phyloP scores from a whole-genome alignment of 2,888 invertebrate species.

The Pimpla rufipes region DNA sequence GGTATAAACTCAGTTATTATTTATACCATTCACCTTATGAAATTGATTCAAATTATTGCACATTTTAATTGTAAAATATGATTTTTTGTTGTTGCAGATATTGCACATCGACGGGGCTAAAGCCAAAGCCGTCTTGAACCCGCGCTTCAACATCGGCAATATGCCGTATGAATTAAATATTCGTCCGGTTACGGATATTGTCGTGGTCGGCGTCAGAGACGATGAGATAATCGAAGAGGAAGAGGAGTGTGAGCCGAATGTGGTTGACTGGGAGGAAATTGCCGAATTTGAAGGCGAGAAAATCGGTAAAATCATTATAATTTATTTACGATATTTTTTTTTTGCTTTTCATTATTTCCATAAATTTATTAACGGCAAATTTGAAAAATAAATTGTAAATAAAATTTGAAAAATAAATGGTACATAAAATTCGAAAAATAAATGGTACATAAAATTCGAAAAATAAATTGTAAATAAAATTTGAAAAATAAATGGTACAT shows the following conservation, averaged over 20 bases:
- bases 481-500: too few relatives aligned
- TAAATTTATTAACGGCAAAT: too few relatives aligned
- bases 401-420: too few relatives aligned
- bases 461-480: too few relatives aligned
- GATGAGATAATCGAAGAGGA: not conserved
- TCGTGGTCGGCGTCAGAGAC: not conserved
- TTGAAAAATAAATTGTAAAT: too few relatives aligned
- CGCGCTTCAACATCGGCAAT: conserved; percentile 1
- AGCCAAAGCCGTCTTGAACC: not conserved
- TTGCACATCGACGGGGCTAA: conserved; percentile 2
- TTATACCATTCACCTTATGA: not conserved
- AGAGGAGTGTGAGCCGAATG: not conserved
- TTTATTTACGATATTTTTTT: not conserved
- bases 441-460: too few relatives aligned
- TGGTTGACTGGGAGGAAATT: not conserved
- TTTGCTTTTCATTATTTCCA: too few relatives aligned
- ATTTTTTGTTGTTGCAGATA: not conserved
- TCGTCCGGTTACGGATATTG: not conserved
- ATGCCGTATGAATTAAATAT: not conserved
- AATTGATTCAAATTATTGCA: not conserved
- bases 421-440: too few relatives aligned
- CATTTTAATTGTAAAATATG: not conserved
- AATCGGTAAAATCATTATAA: not conserved
- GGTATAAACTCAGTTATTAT: not conserved
- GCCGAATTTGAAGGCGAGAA: not conserved